Evolutionary conservation across 2,888 invertebrate genomes (phyloP).

Genomic region (Xanthia togata): DNA sequence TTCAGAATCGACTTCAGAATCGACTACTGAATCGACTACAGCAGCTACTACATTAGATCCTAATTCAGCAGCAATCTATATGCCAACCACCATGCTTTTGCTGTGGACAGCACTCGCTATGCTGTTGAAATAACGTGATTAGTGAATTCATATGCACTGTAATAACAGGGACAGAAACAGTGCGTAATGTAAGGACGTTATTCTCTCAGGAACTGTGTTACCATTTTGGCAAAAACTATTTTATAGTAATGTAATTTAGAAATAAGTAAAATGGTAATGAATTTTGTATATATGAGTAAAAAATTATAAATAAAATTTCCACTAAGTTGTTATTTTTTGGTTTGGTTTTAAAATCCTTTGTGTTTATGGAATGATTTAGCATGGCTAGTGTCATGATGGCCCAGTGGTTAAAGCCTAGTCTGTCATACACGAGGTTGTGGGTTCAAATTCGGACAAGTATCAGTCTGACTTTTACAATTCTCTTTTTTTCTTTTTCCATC

Average conservation of each 20-base stretch:
- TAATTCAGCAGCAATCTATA: slow-evolving; percentile 68
- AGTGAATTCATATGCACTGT: background rate
- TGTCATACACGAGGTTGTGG: background rate
- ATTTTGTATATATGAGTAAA: slow-evolving; percentile 2
- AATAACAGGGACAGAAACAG: too few relatives aligned
- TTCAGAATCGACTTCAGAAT: background rate
- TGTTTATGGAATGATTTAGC: background rate
- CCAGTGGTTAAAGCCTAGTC: background rate
- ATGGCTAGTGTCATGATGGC: background rate
- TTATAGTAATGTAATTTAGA: background rate
- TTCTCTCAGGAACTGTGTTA: background rate
- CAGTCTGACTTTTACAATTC: too few relatives aligned
- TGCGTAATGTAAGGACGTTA: background rate
- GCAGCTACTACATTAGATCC: slow-evolving; percentile 46
- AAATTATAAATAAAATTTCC: slow-evolving; percentile 22
- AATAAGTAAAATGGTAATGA: background rate
- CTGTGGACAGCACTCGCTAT: slow-evolving; percentile 73
- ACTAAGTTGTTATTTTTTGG: slow-evolving; percentile 9
- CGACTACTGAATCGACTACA: background rate
- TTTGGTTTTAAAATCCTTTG: slow-evolving; percentile 12
- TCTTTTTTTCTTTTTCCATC: too few relatives aligned
- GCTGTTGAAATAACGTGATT: slow-evolving; percentile 69
- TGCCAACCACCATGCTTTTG: slow-evolving; percentile 76
- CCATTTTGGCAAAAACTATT: background rate
- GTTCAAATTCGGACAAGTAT: background rate